These are phyloP conservation scores for Diabrotica undecimpunctata DNA, from an alignment of 1,140 invertebrate species.

Conservation along the genomic window DNA sequence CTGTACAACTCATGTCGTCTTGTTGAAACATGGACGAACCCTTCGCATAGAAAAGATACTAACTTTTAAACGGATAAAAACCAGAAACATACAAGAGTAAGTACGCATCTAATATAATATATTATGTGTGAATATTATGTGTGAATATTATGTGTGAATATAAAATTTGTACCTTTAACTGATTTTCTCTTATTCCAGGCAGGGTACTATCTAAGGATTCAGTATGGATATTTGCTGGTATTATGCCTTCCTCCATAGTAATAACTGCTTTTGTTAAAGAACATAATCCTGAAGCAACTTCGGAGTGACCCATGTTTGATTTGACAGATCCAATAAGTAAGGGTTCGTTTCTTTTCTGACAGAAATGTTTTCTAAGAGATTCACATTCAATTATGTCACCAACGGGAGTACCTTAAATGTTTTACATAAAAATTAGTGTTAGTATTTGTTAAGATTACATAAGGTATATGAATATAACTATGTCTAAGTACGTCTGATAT, in stretches of 20 bases:
- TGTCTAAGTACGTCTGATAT: constrained; percentile 74
- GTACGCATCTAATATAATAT: too few relatives aligned
- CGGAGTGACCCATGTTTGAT: constrained; percentile 77
- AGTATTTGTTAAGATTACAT: too few relatives aligned
- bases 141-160: too few relatives aligned
- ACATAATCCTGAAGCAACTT: constrained; percentile 82
- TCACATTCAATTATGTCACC: constrained; percentile 84
- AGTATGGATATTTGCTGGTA: constrained; percentile 72
- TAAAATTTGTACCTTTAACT: constrained; percentile 55
- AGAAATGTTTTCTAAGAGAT: constrained; percentile 79
- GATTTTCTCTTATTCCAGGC: constrained; percentile 62
- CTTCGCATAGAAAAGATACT: too few relatives aligned
- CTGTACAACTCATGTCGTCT: too few relatives aligned
- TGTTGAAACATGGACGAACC: too few relatives aligned
- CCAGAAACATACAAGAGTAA: too few relatives aligned
- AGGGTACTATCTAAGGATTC: constrained; percentile 68
- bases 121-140: too few relatives aligned
- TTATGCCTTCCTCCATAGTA: constrained; percentile 60
- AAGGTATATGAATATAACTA: too few relatives aligned
- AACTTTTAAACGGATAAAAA: too few relatives aligned
- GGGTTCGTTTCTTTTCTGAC: constrained; percentile 61
- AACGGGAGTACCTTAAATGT: constrained; percentile 55
- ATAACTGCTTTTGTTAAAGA: constrained; percentile 77
- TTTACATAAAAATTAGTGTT: constrained; percentile 31
- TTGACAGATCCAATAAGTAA: constrained; percentile 85